Conservation (phyloP, 2,888 invertebrate genomes). For the Melikaiella ostensackeni region DNA sequence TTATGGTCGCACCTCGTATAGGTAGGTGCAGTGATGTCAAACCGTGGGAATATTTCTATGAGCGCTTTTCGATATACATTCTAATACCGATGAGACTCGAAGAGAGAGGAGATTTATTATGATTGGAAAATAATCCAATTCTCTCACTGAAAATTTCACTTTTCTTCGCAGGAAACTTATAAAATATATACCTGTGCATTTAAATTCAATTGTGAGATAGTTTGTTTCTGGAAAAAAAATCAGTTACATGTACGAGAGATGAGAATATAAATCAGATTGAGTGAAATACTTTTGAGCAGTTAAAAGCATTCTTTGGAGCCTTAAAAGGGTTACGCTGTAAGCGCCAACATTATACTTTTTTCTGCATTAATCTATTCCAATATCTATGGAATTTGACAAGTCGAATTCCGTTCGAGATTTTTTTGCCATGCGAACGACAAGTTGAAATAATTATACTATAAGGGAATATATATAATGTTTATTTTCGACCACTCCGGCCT, state of each 20-base stretch:
- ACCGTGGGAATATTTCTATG: constrained; percentile 53
- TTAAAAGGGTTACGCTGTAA: background rate
- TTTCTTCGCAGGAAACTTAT: background rate
- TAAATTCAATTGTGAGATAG: no score
- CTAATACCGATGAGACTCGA: constrained; percentile 41
- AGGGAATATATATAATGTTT: no score
- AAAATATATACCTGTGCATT: no score
- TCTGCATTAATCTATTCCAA: background rate
- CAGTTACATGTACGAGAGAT: no score
- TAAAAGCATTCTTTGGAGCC: background rate
- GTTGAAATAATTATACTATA: background rate
- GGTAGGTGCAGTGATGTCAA: constrained; percentile 55
- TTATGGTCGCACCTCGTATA: constrained; percentile 48
- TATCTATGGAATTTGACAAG: constrained; percentile 7
- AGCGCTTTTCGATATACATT: constrained; percentile 48
- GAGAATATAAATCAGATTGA: background rate
- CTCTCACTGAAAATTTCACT: background rate
- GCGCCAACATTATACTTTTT: background rate
- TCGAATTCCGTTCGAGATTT: background rate
- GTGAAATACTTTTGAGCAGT: background rate
- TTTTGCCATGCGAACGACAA: background rate
- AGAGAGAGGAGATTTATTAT: constrained; percentile 9
- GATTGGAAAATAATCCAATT: background rate
- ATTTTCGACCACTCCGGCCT: no score
- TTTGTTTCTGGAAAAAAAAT: no score